These are phyloP conservation scores for Patagioenas fasciata DNA, from an alignment of 2,113 vertebrate species.

Conservation along the genomic window DNA sequence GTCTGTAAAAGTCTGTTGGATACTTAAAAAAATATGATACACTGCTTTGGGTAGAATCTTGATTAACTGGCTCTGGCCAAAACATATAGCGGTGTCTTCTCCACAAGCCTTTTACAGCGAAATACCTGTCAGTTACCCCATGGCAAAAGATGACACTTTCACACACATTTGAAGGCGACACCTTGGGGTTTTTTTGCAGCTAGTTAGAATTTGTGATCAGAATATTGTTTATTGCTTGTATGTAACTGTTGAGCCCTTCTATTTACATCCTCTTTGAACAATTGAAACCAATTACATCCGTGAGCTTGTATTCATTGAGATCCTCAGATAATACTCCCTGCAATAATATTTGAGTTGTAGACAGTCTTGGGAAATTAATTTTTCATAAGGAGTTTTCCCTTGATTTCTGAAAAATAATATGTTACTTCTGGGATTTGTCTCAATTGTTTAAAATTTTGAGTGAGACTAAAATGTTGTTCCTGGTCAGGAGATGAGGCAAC, in stretches of 20 bases:
- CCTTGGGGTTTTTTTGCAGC: background rate
- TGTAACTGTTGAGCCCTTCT: background rate
- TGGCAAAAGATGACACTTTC: background rate
- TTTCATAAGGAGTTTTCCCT: background rate
- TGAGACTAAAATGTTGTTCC: background rate
- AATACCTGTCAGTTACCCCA: background rate
- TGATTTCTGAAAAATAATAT: background rate
- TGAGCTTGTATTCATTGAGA: background rate
- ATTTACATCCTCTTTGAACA: background rate
- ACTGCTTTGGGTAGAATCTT: background rate
- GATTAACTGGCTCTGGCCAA: background rate
- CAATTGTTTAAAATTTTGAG: background rate
- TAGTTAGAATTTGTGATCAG: background rate
- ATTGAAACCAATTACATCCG: background rate
- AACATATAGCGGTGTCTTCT: background rate
- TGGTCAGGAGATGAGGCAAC: background rate
- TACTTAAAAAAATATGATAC: background rate
- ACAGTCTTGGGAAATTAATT: background rate
- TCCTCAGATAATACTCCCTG: background rate
- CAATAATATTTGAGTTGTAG: background rate
- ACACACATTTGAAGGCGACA: background rate
- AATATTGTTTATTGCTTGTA: rapidly evolving
- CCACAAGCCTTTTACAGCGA: background rate
- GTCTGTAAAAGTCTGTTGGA: background rate
- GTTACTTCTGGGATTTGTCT: background rate